Conservation (phyloP, 2,888 invertebrate genomes). For the Salpingus planirostris region DNA sequence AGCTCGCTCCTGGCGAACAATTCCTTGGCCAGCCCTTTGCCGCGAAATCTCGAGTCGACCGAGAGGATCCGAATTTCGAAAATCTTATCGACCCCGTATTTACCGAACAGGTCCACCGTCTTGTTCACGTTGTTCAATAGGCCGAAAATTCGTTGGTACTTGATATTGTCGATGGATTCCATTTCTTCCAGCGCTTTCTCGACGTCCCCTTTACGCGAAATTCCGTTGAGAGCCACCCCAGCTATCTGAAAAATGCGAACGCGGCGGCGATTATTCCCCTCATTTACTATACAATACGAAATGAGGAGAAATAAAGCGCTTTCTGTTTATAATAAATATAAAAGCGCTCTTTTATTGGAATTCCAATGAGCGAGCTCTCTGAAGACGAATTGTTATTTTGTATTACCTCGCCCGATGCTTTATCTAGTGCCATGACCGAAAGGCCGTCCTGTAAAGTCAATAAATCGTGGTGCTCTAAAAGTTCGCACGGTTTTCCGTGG, state of each 20-base stretch:
- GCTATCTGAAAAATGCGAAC: slow-evolving; percentile 56
- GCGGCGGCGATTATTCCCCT: no score
- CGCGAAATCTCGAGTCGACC: slow-evolving; percentile 61
- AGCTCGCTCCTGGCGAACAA: slow-evolving; percentile 59
- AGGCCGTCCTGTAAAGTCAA: slow-evolving; percentile 65
- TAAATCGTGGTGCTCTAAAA: slow-evolving; percentile 63
- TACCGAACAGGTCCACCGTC: slow-evolving; percentile 58
- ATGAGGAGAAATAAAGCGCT: no score
- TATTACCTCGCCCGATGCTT: slow-evolving; percentile 52
- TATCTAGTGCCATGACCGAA: slow-evolving; percentile 58
- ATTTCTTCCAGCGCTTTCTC: slow-evolving; percentile 61
- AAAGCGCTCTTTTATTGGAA: no score
- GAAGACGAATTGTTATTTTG: no score
- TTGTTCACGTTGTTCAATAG: slow-evolving; percentile 63
- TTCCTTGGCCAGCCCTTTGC: slow-evolving; percentile 65
- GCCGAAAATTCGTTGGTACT: slow-evolving; percentile 71
- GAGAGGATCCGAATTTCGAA: slow-evolving; percentile 76
- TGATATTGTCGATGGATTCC: slow-evolving; percentile 55
- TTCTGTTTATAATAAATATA: no score
- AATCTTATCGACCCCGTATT: slow-evolving; percentile 58
- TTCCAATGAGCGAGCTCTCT: slow-evolving; percentile 9
- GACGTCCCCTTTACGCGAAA: slow-evolving; percentile 62
- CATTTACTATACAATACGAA: no score
- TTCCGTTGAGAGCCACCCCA: slow-evolving; percentile 72
- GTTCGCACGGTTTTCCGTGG: slow-evolving; percentile 59